Percentiles rank a stretch among this genome's conserved stretches.
phyloP scores from a whole-genome alignment of 2,113 vertebrate species.

The Myanophis thanlyinensis region DNA sequence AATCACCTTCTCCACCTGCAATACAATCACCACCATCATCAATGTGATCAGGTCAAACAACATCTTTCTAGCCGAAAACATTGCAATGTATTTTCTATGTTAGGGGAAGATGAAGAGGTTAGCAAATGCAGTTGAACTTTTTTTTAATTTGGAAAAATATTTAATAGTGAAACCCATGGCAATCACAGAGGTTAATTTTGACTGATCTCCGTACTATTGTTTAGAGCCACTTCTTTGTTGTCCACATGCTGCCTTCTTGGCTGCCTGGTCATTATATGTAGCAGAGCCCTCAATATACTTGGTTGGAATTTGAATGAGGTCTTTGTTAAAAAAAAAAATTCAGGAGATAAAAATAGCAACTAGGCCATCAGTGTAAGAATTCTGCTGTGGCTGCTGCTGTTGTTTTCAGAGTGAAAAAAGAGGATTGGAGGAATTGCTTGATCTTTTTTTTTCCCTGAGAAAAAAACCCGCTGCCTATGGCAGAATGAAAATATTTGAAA shows the following conservation, averaged over 20 bases:
- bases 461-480: neutral
- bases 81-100: neutral
- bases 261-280: neutral
- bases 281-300: neutral
- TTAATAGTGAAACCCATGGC: neutral
- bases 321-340: neutral
- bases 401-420: neutral
- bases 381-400: neutral
- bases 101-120: neutral
- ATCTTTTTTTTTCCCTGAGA: neutral
- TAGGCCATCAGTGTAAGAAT: neutral
- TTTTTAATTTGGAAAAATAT: neutral
- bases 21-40: neutral
- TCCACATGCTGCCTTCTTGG: neutral
- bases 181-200: neutral
- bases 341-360: neutral
- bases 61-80: neutral
- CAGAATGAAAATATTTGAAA: neutral
- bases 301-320: neutral
- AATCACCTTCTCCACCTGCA: neutral
- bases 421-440: neutral
- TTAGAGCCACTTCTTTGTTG: neutral
- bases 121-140: neutral
- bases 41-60: neutral
- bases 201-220: neutral